phyloP scores from a whole-genome alignment of 1,140 invertebrate genomes.

The Hycleus cichorii region DNA sequence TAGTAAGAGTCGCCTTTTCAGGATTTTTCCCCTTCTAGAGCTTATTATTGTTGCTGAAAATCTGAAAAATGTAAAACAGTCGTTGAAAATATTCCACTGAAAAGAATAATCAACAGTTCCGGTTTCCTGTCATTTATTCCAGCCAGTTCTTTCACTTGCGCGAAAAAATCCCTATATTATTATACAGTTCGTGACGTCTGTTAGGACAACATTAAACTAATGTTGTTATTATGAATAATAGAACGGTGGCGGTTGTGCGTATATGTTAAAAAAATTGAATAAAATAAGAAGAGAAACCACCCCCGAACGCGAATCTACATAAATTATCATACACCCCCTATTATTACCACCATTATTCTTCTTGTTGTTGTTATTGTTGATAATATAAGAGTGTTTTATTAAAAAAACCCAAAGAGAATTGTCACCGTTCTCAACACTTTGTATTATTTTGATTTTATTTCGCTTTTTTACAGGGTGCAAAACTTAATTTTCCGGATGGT shows the following conservation, averaged over 20 bases:
- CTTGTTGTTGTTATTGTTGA: too few species aligned
- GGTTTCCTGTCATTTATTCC: slow-evolving; percentile 32
- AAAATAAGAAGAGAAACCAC: too few species aligned
- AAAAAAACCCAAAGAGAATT: too few species aligned
- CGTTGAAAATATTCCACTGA: slow-evolving; percentile 29
- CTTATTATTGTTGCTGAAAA: slow-evolving; percentile 1
- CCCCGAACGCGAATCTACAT: too few species aligned
- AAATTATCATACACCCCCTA: too few species aligned
- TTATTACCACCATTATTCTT: too few species aligned
- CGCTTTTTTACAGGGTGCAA: background rate
- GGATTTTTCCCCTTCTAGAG: too few species aligned
- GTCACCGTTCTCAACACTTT: too few species aligned
- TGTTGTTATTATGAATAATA: slow-evolving; percentile 11
- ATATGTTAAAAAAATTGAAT: too few species aligned
- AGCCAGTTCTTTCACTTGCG: slow-evolving; percentile 20
- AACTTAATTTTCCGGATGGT: slow-evolving; percentile 41
- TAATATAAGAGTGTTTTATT: too few species aligned
- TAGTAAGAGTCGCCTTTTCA: background rate
- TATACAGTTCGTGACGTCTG: slow-evolving; percentile 27
- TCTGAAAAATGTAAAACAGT: slow-evolving; percentile 28
- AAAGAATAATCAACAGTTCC: slow-evolving; percentile 31
- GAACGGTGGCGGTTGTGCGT: slow-evolving; percentile 4
- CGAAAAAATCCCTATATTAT: slow-evolving; percentile 28
- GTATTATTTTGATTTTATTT: too few species aligned
- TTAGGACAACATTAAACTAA: slow-evolving; percentile 17